Base-by-base conservation (phyloP, 2,797 vertebrate genomes). In the Rousettus madagascariensis region DNA sequence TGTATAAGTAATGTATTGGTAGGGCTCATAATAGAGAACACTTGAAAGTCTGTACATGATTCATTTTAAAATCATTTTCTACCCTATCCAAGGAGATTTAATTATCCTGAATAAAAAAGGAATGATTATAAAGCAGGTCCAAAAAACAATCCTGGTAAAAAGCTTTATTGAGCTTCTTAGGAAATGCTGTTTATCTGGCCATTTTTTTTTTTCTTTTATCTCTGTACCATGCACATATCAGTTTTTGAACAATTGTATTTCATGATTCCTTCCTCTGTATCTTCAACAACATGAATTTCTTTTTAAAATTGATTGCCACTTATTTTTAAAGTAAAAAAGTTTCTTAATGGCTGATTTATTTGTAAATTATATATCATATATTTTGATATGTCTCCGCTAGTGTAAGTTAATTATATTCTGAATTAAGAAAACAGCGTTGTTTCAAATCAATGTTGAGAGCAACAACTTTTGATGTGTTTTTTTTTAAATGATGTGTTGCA, bases 281-380 rank as follows among this genome's bases (percentile, higher is more conserved):
- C 30, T 84, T 90, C 41, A 92, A 69, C 24, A 51, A 46, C 63
- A 53, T 30, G 72, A 79, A 66, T 95, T 91, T 90, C 22, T 96
- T 90, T 94, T 69, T 12, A 46, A 46, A 94, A 72, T 53, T 38
- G 72, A 24, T 41, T 94, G 38, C 79, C 26, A 88, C 41, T 3
- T 82, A 19, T 28, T 13, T 72, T 92, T 59, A 91, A 86, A 85
- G 24, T 51, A 65, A 90, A 69, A 89, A 33, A 41, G 11, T 87
- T 92, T 80, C 68, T 66, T 89, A 86, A 65, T 82, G 57, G n/a
- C 36, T 80, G 16, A 77, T 28, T 61, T 13, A 30, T 30, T 61
- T 61, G 15, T 30, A 61, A 30, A 61, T 26, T 61, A 8, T 69
- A 33, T 80, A 11, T 66, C 41, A 69, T 5, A 10, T 49, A 8